Base-by-base conservation (phyloP, 2,113 vertebrate genomes). In the Brachypteracias leptosomus region DNA sequence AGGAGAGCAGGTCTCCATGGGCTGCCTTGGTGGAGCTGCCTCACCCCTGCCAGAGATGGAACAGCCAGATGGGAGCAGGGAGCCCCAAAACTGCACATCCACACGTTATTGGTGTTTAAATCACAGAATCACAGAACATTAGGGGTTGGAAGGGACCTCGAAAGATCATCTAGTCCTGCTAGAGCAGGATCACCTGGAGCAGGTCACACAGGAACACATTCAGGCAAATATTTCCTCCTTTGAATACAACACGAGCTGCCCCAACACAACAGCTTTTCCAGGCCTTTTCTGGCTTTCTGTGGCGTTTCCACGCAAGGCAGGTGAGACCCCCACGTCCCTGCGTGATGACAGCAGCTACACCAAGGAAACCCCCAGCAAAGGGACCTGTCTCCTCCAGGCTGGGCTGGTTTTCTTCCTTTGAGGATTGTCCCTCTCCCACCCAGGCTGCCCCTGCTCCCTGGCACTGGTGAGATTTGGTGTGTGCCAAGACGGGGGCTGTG, bases 51-150 rank as follows among this genome's bases (percentile, higher is more conserved):
- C 0, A 46, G 25, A 3, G 1, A 13, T 24, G 55, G 31, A 29
- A 25, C 2, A 10, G 6, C 9, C 42, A 77, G 87, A 16, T 4
- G 4, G 54, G 66, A 85, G n/a, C 61, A 26, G 1, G 0, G 86
- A 62, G 44, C 52, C 85, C 62, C 19, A 35, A 51, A 51, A 13
- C 25, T 5, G 58, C 67, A 28, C 49, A n/a, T 8, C 2, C 3
- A 11, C 18, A 3, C 0, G 0, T 4, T 14, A 13, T 10, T 54
- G 18, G 36, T 19, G 51, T 8, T 11, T 28, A 47, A 20, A 17
- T 3, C 49, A 31, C 44, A n/a, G n/a, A n/a, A n/a, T n/a, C n/a
- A n/a, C n/a, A n/a, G n/a, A n/a, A n/a, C n/a, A n/a, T n/a, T n/a
- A n/a, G n/a, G n/a, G n/a, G n/a, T n/a, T n/a, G n/a, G n/a, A n/a